phyloP scores from a whole-genome alignment of 2,113 vertebrate genomes.

The Oreochromis tanganicae region DNA sequence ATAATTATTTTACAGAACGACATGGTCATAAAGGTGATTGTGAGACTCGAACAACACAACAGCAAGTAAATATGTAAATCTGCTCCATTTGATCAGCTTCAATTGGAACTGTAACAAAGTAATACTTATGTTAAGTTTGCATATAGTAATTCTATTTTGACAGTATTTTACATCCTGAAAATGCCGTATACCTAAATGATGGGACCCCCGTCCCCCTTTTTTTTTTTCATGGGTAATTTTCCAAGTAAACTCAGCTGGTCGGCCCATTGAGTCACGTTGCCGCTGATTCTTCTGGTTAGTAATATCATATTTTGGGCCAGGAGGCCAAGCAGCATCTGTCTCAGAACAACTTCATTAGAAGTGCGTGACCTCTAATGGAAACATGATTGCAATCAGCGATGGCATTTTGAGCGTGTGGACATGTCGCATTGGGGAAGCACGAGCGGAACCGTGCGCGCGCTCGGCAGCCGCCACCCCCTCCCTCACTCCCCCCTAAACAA shows the following conservation, averaged over 20 bases:
- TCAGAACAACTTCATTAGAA: constrained; percentile 15
- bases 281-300: not conserved
- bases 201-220: no score
- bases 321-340: constrained; percentile 2
- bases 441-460: constrained; percentile 50
- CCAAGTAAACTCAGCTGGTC: not conserved
- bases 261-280: not conserved
- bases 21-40: not conserved
- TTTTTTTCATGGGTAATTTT: not conserved
- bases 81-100: not conserved
- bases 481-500: not conserved
- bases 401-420: constrained; percentile 18
- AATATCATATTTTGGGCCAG: not conserved
- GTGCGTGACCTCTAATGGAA: constrained; percentile 42
- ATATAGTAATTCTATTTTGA: not conserved
- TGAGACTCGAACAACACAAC: not conserved
- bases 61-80: not conserved
- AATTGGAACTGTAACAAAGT: not conserved
- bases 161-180: not conserved
- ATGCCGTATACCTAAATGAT: not conserved
- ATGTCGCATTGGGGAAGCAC: constrained; percentile 59
- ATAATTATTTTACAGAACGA: not conserved
- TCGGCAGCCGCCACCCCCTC: not conserved
- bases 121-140: not conserved
- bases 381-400: constrained; percentile 34